Percentiles rank a stretch among this genome's conserved stretches.
phyloP scores from a whole-genome alignment of 2,113 vertebrate genomes.

The Plectropomus leopardus region DNA sequence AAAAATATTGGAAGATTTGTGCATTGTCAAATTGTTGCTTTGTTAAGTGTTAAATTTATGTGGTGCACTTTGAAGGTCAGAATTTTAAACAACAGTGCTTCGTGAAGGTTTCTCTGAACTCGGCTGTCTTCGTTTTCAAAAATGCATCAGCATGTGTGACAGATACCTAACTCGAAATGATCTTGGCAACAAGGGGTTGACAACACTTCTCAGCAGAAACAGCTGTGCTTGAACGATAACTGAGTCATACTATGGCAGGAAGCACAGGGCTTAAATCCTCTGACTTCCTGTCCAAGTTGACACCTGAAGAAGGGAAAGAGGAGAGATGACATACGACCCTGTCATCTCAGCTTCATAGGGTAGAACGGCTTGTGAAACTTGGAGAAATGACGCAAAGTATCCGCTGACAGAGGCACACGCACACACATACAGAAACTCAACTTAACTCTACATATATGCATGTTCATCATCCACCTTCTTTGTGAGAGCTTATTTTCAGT shows the following conservation, averaged over 20 bases:
- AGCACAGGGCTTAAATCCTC: slow-evolving; percentile 64
- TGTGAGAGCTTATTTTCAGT: slow-evolving; percentile 26
- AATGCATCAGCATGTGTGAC: slow-evolving; percentile 54
- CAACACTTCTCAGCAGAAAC: slow-evolving; percentile 58
- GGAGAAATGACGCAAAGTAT: slow-evolving; percentile 46
- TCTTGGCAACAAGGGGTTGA: slow-evolving; percentile 63
- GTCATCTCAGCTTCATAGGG: slow-evolving; percentile 61
- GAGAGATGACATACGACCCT: slow-evolving; percentile 64
- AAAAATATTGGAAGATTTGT: background rate
- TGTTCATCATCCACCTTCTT: slow-evolving; percentile 30
- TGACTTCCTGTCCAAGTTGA: slow-evolving; percentile 77
- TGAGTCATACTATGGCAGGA: slow-evolving; percentile 52
- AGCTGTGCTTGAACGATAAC: slow-evolving; percentile 74
- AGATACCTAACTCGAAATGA: slow-evolving; percentile 67
- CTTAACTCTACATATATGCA: slow-evolving; percentile 24
- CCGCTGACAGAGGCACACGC: slow-evolving; percentile 21
- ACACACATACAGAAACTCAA: slow-evolving; percentile 17
- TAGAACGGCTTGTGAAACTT: slow-evolving; percentile 32
- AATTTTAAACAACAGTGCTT: slow-evolving; percentile 33
- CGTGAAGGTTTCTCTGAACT: slow-evolving; percentile 31
- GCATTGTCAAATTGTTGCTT: background rate
- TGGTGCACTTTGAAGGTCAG: slow-evolving; percentile 32
- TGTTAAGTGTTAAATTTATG: slow-evolving; percentile 17
- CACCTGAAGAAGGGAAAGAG: slow-evolving; percentile 56
- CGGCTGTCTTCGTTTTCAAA: slow-evolving; percentile 32